Base-by-base conservation (phyloP, 2,888 invertebrate genomes). In the Oscheius onirici region DNA sequence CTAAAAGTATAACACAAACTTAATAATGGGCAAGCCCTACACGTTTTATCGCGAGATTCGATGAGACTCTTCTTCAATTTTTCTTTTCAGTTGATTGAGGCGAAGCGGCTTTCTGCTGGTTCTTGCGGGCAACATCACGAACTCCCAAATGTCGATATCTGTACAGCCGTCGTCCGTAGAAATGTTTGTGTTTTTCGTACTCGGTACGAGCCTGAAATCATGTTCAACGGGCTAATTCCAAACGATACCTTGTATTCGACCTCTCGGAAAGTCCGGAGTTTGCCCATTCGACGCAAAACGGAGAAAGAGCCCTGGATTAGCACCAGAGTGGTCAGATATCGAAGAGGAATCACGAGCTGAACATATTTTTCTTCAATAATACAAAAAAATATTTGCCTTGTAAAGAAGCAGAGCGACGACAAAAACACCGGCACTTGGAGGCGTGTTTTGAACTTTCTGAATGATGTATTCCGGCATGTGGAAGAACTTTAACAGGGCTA, bases 391-490 rank as follows among this genome's bases (percentile, higher is more conserved):
- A 46, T 43, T 26, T 13, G 97, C 90, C 90, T 99, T 99, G 89
- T 97, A 99, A 83, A 96, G 91, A 51, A 95, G 92, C 89, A 95
- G 94, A 0, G 95, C 92, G 44, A 96, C 90, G 10, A 97, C 97
- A 87, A 94, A 89, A 88, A 94, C 93, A 13, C 97, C 97, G 88
- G 95, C 93, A 82, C 76, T 69, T 13, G 78, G 76, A 2, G 87
- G 85, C n/a, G 80, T 79, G 41, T 79, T 80, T 28, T 77, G 70
- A 10, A 97, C 89, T 69, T 93, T 93, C 67, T 92, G 91, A 68
- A 94, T 90, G 55, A 95, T 90, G 74, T 89, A 91, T 81, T 96
- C 95, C 88, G 93, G 93, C 5, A 95, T 88, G 79, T 93, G 92
- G 76, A 94, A 84, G 24, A 91, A 90, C 88, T 95, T 92, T 87